Conservation (phyloP, 2,888 invertebrate genomes). For the Liopterus haemorrhoidalis region DNA sequence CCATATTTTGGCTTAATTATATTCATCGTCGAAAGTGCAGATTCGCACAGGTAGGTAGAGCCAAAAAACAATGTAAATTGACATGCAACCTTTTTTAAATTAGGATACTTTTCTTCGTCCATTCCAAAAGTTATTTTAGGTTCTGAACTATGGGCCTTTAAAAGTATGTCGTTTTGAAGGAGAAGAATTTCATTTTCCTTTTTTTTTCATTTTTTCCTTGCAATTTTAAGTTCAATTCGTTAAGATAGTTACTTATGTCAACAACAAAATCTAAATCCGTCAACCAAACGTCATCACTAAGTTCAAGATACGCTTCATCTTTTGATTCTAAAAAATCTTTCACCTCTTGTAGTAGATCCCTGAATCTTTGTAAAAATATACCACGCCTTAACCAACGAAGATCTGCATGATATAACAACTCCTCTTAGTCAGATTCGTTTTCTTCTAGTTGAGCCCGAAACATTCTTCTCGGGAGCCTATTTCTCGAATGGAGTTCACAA, state of each 20-base stretch:
- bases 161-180: constrained; percentile 2
- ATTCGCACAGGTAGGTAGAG: no score
- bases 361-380: constrained; percentile 7
- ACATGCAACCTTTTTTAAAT: no score
- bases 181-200: background rate
- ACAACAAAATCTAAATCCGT: constrained; percentile 1
- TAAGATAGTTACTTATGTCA: background rate
- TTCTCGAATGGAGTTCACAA: background rate
- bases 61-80: no score
- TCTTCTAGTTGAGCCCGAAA: constrained; percentile 6
- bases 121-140: constrained; percentile 1
- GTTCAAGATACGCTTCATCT: constrained; percentile 2
- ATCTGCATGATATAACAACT: constrained; percentile 5
- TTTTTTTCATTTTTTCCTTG: constrained; percentile 2
- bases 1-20: constrained; percentile 3
- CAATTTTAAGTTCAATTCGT: constrained; percentile 5
- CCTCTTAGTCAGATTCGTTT: constrained; percentile 1
- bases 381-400: constrained; percentile 2
- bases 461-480: background rate
- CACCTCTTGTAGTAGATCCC: constrained; percentile 4
- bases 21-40: constrained; percentile 4
- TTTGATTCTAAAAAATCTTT: constrained; percentile 3
- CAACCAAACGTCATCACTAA: constrained; percentile 6
- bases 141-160: constrained; percentile 2
- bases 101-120: constrained; percentile 2